Percentiles rank a stretch among this genome's conserved stretches.
These are phyloP conservation scores for Spodoptera picta DNA, from an alignment of 2,888 invertebrate genomes.

Conservation along the genomic window DNA sequence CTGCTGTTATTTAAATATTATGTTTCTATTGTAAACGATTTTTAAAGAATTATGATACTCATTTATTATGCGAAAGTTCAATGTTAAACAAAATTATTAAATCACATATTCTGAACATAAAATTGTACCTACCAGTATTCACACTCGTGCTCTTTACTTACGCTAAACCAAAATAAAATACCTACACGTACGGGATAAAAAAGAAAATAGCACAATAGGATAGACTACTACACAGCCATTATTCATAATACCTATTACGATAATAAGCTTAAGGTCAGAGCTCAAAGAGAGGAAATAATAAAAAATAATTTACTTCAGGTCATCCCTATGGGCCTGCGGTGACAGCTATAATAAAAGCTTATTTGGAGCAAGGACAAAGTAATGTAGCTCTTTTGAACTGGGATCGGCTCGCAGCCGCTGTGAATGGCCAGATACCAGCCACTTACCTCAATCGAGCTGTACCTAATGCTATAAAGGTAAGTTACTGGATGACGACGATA, in stretches of 20 bases:
- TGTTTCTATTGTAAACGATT: no score
- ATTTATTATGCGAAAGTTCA: no score
- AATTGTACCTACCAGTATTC: no score
- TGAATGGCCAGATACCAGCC: slow-evolving; percentile 60
- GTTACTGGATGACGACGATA: background rate
- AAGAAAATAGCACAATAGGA: background rate
- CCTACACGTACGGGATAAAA: background rate
- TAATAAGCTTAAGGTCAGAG: slow-evolving; percentile 33
- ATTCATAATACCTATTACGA: slow-evolving; percentile 20
- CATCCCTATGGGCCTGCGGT: slow-evolving; percentile 76
- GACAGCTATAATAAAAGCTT: slow-evolving; percentile 67
- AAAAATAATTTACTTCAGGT: slow-evolving; percentile 67
- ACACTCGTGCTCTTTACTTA: no score
- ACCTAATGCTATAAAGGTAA: slow-evolving; percentile 79
- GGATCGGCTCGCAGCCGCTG: slow-evolving; percentile 74
- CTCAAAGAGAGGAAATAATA: slow-evolving; percentile 43
- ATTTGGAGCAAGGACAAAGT: slow-evolving; percentile 66
- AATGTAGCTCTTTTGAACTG: slow-evolving; percentile 82
- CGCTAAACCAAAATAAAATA: no score
- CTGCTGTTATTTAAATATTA: no score
- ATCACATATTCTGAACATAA: no score
- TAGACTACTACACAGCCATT: slow-evolving; percentile 9
- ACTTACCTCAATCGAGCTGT: slow-evolving; percentile 79
- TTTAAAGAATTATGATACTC: no score
- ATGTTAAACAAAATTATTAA: no score